phyloP scores from a whole-genome alignment of 2,888 invertebrate genomes.

The Caenorhabditis sp. region DNA sequence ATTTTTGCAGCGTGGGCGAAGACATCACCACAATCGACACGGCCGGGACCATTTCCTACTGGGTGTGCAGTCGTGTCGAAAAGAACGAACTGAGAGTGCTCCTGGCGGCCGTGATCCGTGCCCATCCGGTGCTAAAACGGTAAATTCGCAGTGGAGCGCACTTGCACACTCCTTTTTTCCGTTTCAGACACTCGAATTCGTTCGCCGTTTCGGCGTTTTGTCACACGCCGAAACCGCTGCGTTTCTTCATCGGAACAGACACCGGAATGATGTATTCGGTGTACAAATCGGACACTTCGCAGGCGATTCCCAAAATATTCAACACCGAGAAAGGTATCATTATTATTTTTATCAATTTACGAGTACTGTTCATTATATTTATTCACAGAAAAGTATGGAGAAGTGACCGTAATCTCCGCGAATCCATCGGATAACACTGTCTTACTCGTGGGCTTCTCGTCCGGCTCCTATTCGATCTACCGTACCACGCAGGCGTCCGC shows the following conservation, averaged over 20 bases:
- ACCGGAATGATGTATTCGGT: slow-evolving; percentile 50
- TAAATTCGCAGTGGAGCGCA: neutral
- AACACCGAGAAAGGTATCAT: slow-evolving; percentile 46
- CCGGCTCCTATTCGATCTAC: slow-evolving; percentile 37
- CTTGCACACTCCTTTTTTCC: neutral
- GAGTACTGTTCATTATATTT: too few relatives aligned
- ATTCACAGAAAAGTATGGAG: slow-evolving; percentile 45
- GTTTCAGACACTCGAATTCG: slow-evolving; percentile 28
- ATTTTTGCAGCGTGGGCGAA: slow-evolving; percentile 39
- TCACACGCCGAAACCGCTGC: slow-evolving; percentile 19
- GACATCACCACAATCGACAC: slow-evolving; percentile 49
- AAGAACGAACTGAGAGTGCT: slow-evolving; percentile 45
- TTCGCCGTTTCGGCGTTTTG: slow-evolving; percentile 48
- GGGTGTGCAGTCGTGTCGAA: slow-evolving; percentile 34
- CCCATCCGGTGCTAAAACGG: slow-evolving; percentile 49
- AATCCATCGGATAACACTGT: slow-evolving; percentile 35
- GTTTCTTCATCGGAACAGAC: slow-evolving; percentile 55
- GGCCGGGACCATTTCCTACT: slow-evolving; percentile 49
- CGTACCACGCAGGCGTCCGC: slow-evolving; percentile 46
- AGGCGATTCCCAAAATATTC: slow-evolving; percentile 48
- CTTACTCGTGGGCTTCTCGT: slow-evolving; percentile 46
- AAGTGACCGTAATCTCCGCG: slow-evolving; percentile 36
- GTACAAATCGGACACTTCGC: slow-evolving; percentile 47
- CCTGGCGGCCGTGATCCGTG: slow-evolving; percentile 44
- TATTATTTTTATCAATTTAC: neutral